A percentile compares a stretch with the other conserved stretches of the same genome.
These are phyloP conservation scores for Acrobasis repandana DNA, from an alignment of 2,888 invertebrate species.

Conservation along the genomic window DNA sequence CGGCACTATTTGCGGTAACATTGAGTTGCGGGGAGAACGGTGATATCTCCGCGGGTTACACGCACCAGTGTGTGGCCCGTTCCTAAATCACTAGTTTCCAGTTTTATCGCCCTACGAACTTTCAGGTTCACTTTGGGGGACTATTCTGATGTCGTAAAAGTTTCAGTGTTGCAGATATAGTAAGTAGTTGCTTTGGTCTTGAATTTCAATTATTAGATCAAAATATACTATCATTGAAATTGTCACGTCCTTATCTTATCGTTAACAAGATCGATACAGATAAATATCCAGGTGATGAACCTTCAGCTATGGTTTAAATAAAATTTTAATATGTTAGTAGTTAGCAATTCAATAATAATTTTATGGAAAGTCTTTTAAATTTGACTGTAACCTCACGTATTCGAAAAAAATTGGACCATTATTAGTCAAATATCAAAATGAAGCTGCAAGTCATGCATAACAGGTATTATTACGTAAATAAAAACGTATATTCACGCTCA, in stretches of 20 bases:
- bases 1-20: constrained; percentile 43
- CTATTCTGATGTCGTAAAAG: not conserved
- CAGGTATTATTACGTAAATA: not conserved
- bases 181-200: not conserved
- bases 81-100: constrained; percentile 23
- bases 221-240: not conserved
- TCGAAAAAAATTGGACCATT: not conserved
- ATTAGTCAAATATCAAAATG: not conserved
- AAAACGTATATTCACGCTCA: too few relatives aligned
- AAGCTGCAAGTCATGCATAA: not conserved
- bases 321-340: not conserved
- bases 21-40: constrained; percentile 46
- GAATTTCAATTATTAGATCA: not conserved
- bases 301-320: not conserved
- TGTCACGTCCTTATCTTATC: not conserved
- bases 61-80: constrained; percentile 37
- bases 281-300: not conserved
- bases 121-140: constrained; percentile 1
- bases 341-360: not conserved
- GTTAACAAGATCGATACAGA: not conserved
- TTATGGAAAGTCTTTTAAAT: not conserved
- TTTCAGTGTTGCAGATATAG: not conserved
- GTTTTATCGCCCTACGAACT: constrained; percentile 25
- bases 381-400: not conserved
- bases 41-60: constrained; percentile 66